Conservation (phyloP, 2,888 invertebrate genomes). For the Corbicula japonica region DNA sequence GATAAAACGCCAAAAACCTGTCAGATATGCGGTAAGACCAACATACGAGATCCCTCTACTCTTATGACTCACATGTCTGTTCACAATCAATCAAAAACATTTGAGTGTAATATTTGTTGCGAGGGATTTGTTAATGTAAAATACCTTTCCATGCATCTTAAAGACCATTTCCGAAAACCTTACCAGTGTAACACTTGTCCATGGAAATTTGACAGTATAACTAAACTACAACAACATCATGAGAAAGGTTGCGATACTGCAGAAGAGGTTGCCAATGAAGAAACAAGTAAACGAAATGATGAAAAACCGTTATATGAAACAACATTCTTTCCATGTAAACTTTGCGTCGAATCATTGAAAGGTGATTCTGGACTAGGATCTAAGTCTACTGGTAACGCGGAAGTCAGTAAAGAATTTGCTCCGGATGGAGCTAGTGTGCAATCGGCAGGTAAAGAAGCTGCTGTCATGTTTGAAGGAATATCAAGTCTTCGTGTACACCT, state of each 20-base stretch:
- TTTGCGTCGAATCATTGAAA: background rate
- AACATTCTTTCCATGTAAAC: background rate
- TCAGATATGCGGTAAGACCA: constrained; percentile 16
- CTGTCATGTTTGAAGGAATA: no score
- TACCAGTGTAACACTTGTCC: constrained; percentile 37
- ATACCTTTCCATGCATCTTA: constrained; percentile 29
- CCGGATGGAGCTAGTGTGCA: no score
- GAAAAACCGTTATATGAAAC: background rate
- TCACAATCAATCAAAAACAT: constrained; percentile 22
- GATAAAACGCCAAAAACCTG: constrained; percentile 5
- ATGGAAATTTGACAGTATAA: constrained; percentile 10
- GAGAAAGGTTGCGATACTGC: background rate
- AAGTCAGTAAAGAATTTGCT: no score
- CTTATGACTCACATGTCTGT: constrained; percentile 10
- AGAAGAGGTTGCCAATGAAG: background rate
- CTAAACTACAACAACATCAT: constrained; percentile 1
- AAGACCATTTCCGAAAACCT: constrained; percentile 43
- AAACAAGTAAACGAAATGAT: constrained; percentile 12
- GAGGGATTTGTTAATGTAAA: constrained; percentile 7
- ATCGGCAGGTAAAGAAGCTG: no score
- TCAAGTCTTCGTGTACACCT: constrained; percentile 16
- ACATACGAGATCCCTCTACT: background rate
- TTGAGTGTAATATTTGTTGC: constrained; percentile 43
- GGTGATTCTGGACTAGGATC: constrained; percentile 1
- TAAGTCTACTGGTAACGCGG: no score